Conservation (phyloP, 2,113 vertebrate species). For the Eclectus roratus region DNA sequence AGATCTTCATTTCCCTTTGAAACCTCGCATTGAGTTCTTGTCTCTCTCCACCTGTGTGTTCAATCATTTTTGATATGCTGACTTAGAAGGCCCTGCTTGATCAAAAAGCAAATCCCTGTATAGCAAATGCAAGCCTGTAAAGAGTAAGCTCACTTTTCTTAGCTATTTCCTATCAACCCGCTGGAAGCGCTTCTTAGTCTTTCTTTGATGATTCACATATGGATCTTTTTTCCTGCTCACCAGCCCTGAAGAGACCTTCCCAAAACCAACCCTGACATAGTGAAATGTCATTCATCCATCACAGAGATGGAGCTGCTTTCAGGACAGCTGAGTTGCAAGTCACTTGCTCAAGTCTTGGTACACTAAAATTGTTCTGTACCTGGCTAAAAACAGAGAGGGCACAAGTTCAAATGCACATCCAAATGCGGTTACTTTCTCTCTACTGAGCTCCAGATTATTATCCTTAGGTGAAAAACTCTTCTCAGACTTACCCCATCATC, state of each 20-base stretch:
- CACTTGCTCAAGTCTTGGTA: neutral
- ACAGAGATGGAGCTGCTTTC: neutral
- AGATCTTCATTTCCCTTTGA: neutral
- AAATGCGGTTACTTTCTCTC: neutral
- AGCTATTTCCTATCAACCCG: neutral
- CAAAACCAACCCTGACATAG: neutral
- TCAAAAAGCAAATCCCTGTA: neutral
- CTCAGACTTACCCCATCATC: neutral
- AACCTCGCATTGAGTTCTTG: neutral
- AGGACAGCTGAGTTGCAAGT: neutral
- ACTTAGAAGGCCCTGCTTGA: neutral
- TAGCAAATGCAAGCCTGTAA: neutral
- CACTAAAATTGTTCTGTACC: neutral
- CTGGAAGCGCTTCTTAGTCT: neutral
- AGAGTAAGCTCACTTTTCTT: neutral
- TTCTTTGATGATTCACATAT: accelerated
- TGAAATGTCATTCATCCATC: neutral
- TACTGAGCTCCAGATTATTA: neutral
- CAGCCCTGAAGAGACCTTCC: neutral
- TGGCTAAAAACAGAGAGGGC: neutral
- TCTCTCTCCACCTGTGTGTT: neutral
- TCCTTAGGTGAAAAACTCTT: neutral
- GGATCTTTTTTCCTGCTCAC: neutral
- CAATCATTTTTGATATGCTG: neutral
- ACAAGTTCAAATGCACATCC: neutral